These are phyloP conservation scores for Diadegma fenestrale DNA, from an alignment of 2,888 invertebrate genomes.

Conservation along the genomic window DNA sequence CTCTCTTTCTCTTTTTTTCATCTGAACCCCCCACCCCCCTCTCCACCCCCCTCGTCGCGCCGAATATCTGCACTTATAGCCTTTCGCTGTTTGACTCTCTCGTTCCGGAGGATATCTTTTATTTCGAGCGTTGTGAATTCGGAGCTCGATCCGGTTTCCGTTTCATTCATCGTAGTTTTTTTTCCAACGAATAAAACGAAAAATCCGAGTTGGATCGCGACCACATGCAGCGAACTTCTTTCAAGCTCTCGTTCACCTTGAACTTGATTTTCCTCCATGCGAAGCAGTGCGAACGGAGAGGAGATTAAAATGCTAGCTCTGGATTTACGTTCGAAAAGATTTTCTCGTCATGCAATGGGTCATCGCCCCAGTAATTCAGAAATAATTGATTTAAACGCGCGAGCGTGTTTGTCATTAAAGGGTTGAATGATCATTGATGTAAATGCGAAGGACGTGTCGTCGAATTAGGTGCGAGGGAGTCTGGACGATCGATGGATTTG, in stretches of 20 bases:
- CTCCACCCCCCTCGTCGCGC: background rate
- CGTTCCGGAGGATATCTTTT: conserved; percentile 37
- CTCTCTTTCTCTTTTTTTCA: background rate
- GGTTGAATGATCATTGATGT: conserved; percentile 53
- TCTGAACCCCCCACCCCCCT: too few species aligned
- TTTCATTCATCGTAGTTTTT: conserved; percentile 50
- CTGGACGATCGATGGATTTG: conserved; percentile 60
- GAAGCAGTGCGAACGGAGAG: background rate
- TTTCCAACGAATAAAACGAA: conserved; percentile 29
- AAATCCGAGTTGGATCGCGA: background rate
- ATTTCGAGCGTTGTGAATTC: conserved; percentile 48
- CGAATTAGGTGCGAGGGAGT: conserved; percentile 56
- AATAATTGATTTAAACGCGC: conserved; percentile 32
- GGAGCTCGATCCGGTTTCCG: conserved; percentile 56
- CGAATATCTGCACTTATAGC: background rate
- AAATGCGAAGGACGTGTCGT: conserved; percentile 61
- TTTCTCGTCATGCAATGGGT: conserved; percentile 24
- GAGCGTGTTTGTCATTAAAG: conserved; percentile 38
- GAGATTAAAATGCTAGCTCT: conserved; percentile 40
- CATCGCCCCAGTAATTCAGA: conserved; percentile 19
- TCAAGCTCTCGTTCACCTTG: conserved; percentile 28
- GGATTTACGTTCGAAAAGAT: conserved; percentile 29
- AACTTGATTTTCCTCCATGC: conserved; percentile 7
- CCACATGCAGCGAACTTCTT: conserved; percentile 54
- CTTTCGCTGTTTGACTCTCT: background rate